Evolutionary conservation across 2,888 invertebrate species (phyloP).

Genomic region (Amitus sp.): DNA sequence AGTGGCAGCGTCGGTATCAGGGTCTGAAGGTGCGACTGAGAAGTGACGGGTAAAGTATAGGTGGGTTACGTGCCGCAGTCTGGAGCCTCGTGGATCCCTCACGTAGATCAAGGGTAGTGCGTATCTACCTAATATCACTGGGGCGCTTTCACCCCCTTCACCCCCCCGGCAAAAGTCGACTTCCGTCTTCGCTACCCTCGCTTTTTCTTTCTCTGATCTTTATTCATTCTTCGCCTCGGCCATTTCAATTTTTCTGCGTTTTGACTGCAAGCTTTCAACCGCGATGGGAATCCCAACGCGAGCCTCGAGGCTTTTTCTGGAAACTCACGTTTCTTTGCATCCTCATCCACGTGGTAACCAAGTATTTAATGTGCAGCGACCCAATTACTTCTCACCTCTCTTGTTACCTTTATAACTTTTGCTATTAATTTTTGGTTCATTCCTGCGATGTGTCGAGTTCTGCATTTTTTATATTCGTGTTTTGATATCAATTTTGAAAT

Average conservation of each 20-base stretch:
- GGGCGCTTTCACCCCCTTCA: conserved; percentile 47
- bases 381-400: too few species aligned
- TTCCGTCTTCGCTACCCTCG: conserved; percentile 47
- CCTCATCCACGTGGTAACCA: too few species aligned
- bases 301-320: conserved; percentile 4
- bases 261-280: conserved; percentile 50
- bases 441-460: too few species aligned
- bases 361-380: too few species aligned
- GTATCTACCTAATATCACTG: conserved; percentile 64
- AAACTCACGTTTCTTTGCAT: conserved; percentile 2
- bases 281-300: conserved; percentile 41
- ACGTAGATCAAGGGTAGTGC: conserved; percentile 66
- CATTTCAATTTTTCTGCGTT: conserved; percentile 63
- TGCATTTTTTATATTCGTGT: too few species aligned
- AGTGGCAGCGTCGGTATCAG: conserved; percentile 33
- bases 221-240: conserved; percentile 63
- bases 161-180: conserved; percentile 41
- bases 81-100: conserved; percentile 55
- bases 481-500: too few species aligned
- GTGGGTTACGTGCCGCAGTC: conserved; percentile 63
- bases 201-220: conserved; percentile 51
- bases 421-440: too few species aligned
- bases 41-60: conserved; percentile 65
- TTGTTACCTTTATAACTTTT: too few species aligned
- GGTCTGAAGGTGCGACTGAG: conserved; percentile 47